These are phyloP conservation scores for Scelioninae gen. 1 DNA, from an alignment of 2,888 invertebrate genomes.

Conservation along the genomic window DNA sequence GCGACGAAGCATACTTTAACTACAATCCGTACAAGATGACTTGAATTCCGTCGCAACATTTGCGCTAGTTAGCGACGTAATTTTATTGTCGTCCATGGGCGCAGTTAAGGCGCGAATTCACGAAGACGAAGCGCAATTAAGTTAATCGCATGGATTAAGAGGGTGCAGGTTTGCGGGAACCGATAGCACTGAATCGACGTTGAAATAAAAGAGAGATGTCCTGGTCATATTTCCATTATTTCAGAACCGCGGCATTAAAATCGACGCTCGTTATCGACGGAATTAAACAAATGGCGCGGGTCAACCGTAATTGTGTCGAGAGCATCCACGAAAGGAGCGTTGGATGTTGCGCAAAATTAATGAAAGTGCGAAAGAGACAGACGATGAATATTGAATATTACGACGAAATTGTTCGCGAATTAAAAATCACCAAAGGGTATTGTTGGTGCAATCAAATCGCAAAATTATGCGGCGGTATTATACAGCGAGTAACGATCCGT, in stretches of 20 bases:
- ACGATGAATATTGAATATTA: constrained; percentile 67
- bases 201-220: constrained; percentile 67
- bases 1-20: constrained; percentile 19
- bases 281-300: constrained; percentile 70
- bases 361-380: constrained; percentile 53
- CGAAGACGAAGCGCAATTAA: constrained; percentile 63
- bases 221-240: constrained; percentile 70
- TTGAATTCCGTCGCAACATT: constrained; percentile 39
- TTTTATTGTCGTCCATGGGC: constrained; percentile 51
- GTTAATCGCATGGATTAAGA: constrained; percentile 68
- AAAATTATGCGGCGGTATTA: constrained; percentile 47
- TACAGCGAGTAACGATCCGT: constrained; percentile 22
- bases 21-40: constrained; percentile 28
- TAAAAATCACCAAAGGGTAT: constrained; percentile 46
- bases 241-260: constrained; percentile 63
- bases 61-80: constrained; percentile 54
- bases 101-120: constrained; percentile 55
- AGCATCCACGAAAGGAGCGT: constrained; percentile 49
- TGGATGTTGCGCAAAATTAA: constrained; percentile 55
- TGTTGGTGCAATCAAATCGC: constrained; percentile 52
- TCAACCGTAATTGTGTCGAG: constrained; percentile 69
- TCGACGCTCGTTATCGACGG: constrained; percentile 71
- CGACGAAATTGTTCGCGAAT: constrained; percentile 45
- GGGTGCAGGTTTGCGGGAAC: constrained; percentile 52
- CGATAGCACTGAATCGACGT: constrained; percentile 64